These are phyloP conservation scores for Paragorgia papillata DNA, from an alignment of 92 coral and sea anemone species.

Conservation along the genomic window DNA sequence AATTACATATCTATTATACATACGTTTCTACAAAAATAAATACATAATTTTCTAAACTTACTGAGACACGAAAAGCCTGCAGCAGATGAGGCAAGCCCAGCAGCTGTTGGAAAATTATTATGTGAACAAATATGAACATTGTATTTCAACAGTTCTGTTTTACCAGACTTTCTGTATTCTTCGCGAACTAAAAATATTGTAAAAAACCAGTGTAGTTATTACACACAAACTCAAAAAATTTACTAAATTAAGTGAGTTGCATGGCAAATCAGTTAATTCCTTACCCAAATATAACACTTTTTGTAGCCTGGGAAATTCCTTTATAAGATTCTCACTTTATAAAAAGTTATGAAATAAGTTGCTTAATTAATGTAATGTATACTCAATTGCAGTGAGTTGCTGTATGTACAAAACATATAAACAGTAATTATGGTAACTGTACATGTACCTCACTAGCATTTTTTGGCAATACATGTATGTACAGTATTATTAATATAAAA, in stretches of 20 bases:
- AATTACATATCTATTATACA: background rate
- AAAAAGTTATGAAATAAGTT: no score
- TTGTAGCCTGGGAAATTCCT: constrained; percentile 68
- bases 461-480: no score
- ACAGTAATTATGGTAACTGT: no score
- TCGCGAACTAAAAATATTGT: constrained; percentile 17
- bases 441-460: no score
- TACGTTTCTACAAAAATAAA: background rate
- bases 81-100: constrained; percentile 98
- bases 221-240: background rate
- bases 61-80: constrained; percentile 95
- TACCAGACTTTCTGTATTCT: constrained; percentile 44
- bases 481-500: no score
- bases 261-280: background rate
- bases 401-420: no score
- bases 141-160: constrained; percentile 53
- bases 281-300: constrained; percentile 24
- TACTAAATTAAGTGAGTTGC: background rate
- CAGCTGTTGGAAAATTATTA: constrained; percentile 96
- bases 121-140: constrained; percentile 78
- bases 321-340: constrained; percentile 56
- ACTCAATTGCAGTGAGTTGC: no score
- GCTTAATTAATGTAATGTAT: no score
- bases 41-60: constrained; percentile 26
- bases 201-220: background rate